A percentile compares a stretch with the other conserved stretches of the same genome.
phyloP scores from a whole-genome alignment of 2,888 invertebrate species.

The Branchinecta sandiegonensis region DNA sequence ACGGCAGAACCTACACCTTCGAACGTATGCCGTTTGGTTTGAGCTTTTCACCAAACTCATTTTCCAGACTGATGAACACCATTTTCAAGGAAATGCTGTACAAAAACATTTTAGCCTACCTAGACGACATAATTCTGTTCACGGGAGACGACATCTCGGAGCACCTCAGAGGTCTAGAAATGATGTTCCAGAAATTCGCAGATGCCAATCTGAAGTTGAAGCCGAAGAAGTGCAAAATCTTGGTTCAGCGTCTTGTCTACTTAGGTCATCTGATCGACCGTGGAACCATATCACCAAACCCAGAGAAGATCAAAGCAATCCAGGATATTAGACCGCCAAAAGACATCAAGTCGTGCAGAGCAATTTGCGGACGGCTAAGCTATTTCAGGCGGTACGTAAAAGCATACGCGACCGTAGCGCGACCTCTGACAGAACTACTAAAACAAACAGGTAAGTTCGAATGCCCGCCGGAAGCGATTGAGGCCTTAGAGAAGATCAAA shows the following conservation, averaged over 20 bases:
- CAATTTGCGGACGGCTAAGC: neutral
- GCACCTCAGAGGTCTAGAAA: neutral
- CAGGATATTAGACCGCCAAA: neutral
- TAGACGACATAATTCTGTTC: neutral
- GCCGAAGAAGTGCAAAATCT: no score
- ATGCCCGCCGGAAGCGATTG: neutral
- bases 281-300: neutral
- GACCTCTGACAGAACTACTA: neutral
- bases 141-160: neutral
- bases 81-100: neutral
- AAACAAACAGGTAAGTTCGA: neutral
- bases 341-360: neutral
- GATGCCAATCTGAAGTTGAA: no score
- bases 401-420: neutral
- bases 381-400: neutral
- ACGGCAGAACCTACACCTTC: neutral
- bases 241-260: no score
- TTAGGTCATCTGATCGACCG: no score
- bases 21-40: no score
- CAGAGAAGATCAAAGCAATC: neutral
- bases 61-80: neutral
- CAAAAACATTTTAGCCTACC: neutral
- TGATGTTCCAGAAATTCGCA: neutral
- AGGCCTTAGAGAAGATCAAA: neutral
- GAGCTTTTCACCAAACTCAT: no score